A percentile compares a stretch with the other conserved stretches of the same genome.
Evolutionary conservation across 2,797 vertebrate genomes (phyloP).

Genomic region (Linurgus olivaceus): DNA sequence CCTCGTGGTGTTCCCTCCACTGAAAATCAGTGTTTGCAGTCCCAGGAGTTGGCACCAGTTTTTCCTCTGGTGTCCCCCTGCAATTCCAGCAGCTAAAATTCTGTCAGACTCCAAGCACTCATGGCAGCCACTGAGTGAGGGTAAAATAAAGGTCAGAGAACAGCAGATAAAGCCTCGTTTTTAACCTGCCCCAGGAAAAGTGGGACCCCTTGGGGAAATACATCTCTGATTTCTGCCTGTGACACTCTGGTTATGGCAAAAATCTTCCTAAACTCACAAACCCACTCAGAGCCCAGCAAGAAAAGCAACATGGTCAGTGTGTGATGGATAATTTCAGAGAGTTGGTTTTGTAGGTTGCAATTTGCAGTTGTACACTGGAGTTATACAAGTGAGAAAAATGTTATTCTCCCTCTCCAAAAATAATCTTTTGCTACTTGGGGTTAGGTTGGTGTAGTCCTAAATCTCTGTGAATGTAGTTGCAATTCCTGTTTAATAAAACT

Average conservation of each 20-base stretch:
- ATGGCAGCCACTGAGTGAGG: not conserved
- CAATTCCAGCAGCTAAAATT: not conserved
- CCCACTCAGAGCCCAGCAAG: not conserved
- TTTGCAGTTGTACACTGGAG: slow-evolving; percentile 36
- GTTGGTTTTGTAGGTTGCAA: slow-evolving; percentile 43
- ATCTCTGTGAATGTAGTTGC: slow-evolving; percentile 33
- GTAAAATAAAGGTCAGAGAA: not conserved
- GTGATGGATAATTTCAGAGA: slow-evolving; percentile 40
- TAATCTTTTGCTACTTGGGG: slow-evolving; percentile 33
- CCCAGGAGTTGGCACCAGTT: not conserved
- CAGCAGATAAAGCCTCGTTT: not conserved
- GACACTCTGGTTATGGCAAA: not conserved
- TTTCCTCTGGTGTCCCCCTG: not conserved
- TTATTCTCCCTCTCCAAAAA: slow-evolving; percentile 47
- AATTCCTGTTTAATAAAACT: slow-evolving; percentile 64
- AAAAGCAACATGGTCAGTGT: not conserved
- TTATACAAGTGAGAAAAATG: slow-evolving; percentile 49
- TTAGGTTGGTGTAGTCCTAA: not conserved
- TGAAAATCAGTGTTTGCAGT: not conserved
- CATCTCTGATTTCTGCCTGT: not conserved
- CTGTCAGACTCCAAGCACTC: not conserved
- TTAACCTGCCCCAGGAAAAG: not conserved
- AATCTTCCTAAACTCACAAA: not conserved
- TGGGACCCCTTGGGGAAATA: not conserved
- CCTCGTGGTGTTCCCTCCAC: not conserved